Conservation (phyloP, 2,888 invertebrate genomes). For the Rhabditoides inermis region DNA sequence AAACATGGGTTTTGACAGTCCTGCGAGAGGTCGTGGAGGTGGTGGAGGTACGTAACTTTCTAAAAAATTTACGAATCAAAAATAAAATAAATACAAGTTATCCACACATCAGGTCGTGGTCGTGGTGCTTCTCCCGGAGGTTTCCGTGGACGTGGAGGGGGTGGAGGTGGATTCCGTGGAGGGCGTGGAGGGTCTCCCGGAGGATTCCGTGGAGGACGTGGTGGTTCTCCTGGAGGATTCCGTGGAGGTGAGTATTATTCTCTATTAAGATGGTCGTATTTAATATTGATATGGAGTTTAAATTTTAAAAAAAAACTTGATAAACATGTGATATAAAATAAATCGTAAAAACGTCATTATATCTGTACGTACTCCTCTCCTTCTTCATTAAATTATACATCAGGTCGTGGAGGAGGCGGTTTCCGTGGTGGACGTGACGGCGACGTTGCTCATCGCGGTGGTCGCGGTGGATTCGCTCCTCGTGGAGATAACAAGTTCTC, state of each 20-base stretch:
- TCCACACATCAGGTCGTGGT: background rate
- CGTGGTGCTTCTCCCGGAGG: constrained; percentile 6
- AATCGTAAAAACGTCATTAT: too few species aligned
- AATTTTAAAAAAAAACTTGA: too few species aligned
- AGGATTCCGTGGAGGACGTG: constrained; percentile 20
- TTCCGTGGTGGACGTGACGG: constrained; percentile 4
- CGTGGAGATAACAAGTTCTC: constrained; percentile 16
- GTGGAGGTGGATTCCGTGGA: constrained; percentile 14
- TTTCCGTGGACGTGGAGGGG: constrained; percentile 15
- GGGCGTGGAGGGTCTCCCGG: constrained; percentile 13
- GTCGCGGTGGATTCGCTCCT: constrained; percentile 18
- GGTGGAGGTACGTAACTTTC: constrained; percentile 7
- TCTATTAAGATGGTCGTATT: too few species aligned
- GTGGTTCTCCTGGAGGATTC: constrained; percentile 18
- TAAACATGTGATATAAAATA: too few species aligned
- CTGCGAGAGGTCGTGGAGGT: constrained; percentile 23
- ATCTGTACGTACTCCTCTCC: too few species aligned
- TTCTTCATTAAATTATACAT: too few species aligned
- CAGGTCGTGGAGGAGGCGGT: too few species aligned
- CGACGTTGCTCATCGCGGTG: constrained; percentile 4
- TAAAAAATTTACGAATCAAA: background rate
- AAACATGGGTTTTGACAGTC: constrained; percentile 31
- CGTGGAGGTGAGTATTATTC: constrained; percentile 13
- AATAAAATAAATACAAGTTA: too few species aligned
- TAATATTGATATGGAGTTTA: too few species aligned